Evolutionary conservation across 2,797 vertebrate genomes (phyloP), one percentile per base, ranked within the genome.

Genomic region (Dromococcyx pavoninus): DNA sequence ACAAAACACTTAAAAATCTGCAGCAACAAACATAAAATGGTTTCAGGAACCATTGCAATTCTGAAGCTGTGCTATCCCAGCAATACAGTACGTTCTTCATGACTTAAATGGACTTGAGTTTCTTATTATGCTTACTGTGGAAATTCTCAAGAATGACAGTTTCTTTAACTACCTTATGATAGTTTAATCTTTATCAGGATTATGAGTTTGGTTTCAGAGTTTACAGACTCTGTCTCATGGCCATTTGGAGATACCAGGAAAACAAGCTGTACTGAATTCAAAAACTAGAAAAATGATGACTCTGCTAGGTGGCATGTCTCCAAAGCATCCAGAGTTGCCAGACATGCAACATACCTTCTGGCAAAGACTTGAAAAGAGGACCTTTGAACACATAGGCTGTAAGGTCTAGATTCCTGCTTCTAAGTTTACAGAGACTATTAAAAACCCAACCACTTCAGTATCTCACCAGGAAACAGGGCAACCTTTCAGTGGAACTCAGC

Each of bases 281-380:
- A 61, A 61, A 86, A 58, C 4, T 28, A 6, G 30, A 18, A 66
- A 56, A 60, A 79, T 33, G 7, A 93, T 5, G 16, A 57, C 19
- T 54, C 5, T 58, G 7, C 10, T 12, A 35, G 7, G 12, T 65
- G 41, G 2, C 5, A 39, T 18, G 8, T 8, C 10, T 79, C 30
- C 46, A 66, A 73, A 65, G 11, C 9, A 66, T 46, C 21, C 53
- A 51, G 15, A 91, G 18, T 32, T 73, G 11, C 24, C n/a, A 76
- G n/a, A 7, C 17, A 54, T 0, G 0, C 8, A 51, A n/a, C 5
- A 9, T 8, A 84, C 12, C 28, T 39, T 65, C 46, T 61, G 41
- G 11, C 9, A 69, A 71, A 48, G 12, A 51, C 1, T 2, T 8
- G 9, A 54, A 65, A 33, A 69, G 21, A 39, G 4, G 1, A 1